phyloP scores from a whole-genome alignment of 1,140 invertebrate species.

The Brachionus angularis region DNA sequence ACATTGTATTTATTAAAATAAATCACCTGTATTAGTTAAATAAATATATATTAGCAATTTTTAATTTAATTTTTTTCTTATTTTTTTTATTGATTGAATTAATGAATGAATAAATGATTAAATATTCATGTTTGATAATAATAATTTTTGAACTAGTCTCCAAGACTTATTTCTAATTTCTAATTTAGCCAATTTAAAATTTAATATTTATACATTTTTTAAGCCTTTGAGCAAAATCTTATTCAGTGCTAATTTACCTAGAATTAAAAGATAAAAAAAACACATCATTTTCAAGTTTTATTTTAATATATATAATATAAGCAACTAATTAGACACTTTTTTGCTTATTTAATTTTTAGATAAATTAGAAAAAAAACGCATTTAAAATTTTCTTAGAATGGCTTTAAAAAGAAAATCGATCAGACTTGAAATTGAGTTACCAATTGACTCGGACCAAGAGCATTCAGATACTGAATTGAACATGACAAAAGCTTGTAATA shows the following conservation, averaged over 20 bases:
- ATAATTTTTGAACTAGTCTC: too few relatives aligned
- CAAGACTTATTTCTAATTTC: too few relatives aligned
- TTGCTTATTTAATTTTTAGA: not conserved
- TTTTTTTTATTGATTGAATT: conserved; percentile 3
- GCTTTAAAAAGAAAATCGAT: conserved; percentile 7
- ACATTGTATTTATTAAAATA: conserved; percentile 1
- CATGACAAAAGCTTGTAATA: too few relatives aligned
- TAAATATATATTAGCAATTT: conserved; percentile 28
- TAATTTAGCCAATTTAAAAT: too few relatives aligned
- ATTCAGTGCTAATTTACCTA: too few relatives aligned
- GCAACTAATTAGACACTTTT: not conserved
- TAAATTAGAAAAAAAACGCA: not conserved
- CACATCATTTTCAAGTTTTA: too few relatives aligned
- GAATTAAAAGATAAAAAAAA: too few relatives aligned
- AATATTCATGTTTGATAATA: too few relatives aligned
- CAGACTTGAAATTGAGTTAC: conserved; percentile 9
- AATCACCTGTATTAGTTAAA: conserved; percentile 40
- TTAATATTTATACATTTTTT: too few relatives aligned
- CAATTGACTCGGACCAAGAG: conserved; percentile 14
- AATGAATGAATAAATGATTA: too few relatives aligned
- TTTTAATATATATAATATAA: too few relatives aligned
- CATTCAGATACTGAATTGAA: conserved; percentile 1
- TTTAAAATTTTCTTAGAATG: not conserved
- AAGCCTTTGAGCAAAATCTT: too few relatives aligned
- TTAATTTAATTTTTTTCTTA: conserved; percentile 10